These are phyloP conservation scores for Hippocampus kuda DNA, from an alignment of 2,797 vertebrate genomes.

Conservation along the genomic window DNA sequence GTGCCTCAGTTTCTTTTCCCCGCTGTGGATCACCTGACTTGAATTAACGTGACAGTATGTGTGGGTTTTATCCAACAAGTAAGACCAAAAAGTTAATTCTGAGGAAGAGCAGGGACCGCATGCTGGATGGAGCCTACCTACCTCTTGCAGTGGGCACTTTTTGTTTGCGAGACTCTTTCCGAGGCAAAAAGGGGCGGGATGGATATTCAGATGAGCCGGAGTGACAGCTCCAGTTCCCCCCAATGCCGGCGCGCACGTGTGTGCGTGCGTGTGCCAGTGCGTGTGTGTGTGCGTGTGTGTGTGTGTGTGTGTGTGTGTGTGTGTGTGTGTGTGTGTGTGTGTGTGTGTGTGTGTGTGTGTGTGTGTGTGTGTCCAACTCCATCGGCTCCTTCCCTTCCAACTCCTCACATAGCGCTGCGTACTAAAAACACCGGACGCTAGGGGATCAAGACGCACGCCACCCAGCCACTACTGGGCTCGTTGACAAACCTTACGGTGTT, in stretches of 20 bases:
- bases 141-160: slow-evolving; percentile 38
- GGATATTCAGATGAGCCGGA: slow-evolving; percentile 86
- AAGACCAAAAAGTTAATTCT: background rate
- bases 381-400: slow-evolving; percentile 77
- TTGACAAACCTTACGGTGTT: slow-evolving; percentile 69
- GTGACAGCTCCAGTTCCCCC: slow-evolving; percentile 91
- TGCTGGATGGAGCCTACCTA: slow-evolving; percentile 17
- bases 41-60: background rate
- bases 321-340: background rate
- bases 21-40: background rate
- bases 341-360: background rate
- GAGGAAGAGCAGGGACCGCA: background rate
- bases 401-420: slow-evolving; percentile 76
- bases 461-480: slow-evolving; percentile 74
- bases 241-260: slow-evolving; percentile 68
- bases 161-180: slow-evolving; percentile 47
- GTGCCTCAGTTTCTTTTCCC: background rate
- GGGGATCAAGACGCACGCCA: slow-evolving; percentile 74
- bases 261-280: slow-evolving; percentile 12
- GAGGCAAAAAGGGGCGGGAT: slow-evolving; percentile 71
- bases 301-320: slow-evolving; percentile 44
- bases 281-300: slow-evolving; percentile 48
- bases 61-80: background rate
- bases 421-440: slow-evolving; percentile 85
- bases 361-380: slow-evolving; percentile 68